Base-by-base conservation (phyloP, 1,140 invertebrate species). In the Euura saliciscinereae region DNA sequence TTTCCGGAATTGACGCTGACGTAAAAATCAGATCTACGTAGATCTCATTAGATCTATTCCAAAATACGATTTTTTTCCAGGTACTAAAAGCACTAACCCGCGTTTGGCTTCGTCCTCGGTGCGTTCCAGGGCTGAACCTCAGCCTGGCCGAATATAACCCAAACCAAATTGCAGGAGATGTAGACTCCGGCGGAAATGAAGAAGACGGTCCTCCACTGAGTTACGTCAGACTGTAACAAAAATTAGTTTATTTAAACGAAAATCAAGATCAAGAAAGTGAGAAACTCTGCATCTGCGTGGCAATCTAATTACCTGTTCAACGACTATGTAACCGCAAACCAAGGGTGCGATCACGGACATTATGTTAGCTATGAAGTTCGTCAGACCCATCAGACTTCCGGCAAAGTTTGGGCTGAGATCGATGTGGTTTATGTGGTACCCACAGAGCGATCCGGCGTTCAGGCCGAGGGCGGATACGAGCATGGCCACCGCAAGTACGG, bases 371-470 rank as follows among this genome's bases (percentile, higher is more conserved):
- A 94, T 89, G 79, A 95, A 97, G 88, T 98, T 98, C 42, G 96
- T 97, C 77, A 98, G 93, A 8, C 96, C 93, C 96, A 98, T 97
- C 11, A 98, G 87, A 77, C 96, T 94, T 43, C 96, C 96, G 43
- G 96, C 96, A 85, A 94, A 96, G 78, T 94, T 92, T 3, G 96
- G 96, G 0, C 96, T 97, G 70, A 98, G 93, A 84, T 98, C 96
- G 78, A 98, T 88, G 85, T 98, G 96, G 82, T 98, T 98, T 46
- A 94, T 92, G 88, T 96, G 95, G 81, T 95, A 96, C 11, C 94
- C 95, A 1, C 94, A 95, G 82, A 95, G 96, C 76, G 95, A 94
- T 75, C 92, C 94, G 73, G 94, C 94, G 81, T 95, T 95, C 10
- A 96, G 88, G 6, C 94, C 94, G 2, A 96, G 91, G n/a, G 94